Base-by-base conservation (phyloP, 2,797 vertebrate genomes). In the Muraenolepis orangiensis region DNA sequence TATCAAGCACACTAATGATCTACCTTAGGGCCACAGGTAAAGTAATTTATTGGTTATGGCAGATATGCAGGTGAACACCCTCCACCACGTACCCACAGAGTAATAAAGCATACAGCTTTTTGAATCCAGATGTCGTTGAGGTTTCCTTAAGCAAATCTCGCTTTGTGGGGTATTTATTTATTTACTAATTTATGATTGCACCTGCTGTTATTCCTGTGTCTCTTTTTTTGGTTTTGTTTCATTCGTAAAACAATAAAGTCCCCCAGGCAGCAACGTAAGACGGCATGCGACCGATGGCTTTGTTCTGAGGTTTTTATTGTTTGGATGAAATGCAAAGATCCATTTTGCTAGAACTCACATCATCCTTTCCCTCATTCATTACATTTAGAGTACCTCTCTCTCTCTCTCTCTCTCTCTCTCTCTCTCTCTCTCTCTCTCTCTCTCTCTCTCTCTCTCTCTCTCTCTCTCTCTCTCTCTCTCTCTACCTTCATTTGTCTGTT, bases 1-100 rank as follows among this genome's bases (percentile, higher is more conserved):
- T 78, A 87, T 89, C 87, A 91, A 86, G 81, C 84, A 82, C 86
- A 79, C 78, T 86, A 88, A 89, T 91, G 81, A 89, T 87, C 75
- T 78, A 84, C 82, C 86, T 86, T 84, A 70, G 81, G 82, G 85
- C 80, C 85, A 80, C 77, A 78, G 83, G 82, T 84, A 87, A 7
- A 73, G 82, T 88, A 84, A 90, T 90, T 88, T 85, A 89, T 87
- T 78, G 84, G 82, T 70, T 76, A 78, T 57, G 78, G 79, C 82
- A 87, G 81, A 78, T 87, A 83, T 84, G 76, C 85, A 87, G 85
- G 88, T 91, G 88, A 87, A 89, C 82, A 83, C 84, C 81, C 79
- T 87, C 82, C 74, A 88, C 91, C 79, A 89, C 83, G 89, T 69
- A 76, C 79, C 86, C 78, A 81, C 72, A 74, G 82, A 87, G 80